Percentiles rank a stretch among this genome's conserved stretches.
phyloP scores from a whole-genome alignment of 2,797 vertebrate species.

The Lithobates pipiens region DNA sequence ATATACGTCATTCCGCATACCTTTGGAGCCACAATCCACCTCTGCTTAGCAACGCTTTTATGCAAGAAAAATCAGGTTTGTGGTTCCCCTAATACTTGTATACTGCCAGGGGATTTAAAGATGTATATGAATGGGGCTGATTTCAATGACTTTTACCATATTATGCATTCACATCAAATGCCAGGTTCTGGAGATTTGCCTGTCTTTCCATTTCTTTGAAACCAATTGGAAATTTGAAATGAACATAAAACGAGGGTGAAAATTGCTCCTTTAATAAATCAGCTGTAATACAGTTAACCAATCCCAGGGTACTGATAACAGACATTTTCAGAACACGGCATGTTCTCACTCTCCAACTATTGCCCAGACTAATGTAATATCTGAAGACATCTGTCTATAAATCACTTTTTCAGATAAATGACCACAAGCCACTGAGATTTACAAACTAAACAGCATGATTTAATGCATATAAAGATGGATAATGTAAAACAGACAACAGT shows the following conservation, averaged over 20 bases:
- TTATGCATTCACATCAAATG: not conserved
- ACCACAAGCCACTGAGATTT: slow-evolving; percentile 13
- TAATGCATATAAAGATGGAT: slow-evolving; percentile 8
- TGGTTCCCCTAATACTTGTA: too few species aligned
- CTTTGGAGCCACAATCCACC: too few species aligned
- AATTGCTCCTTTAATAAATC: not conserved
- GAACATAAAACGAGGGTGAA: not conserved
- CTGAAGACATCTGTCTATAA: not conserved
- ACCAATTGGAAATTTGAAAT: too few species aligned
- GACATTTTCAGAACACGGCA: not conserved
- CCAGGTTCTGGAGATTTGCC: not conserved
- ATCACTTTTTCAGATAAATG: slow-evolving; percentile 16
- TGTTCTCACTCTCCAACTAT: not conserved
- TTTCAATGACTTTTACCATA: not conserved
- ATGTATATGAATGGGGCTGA: too few species aligned
- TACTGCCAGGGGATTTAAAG: too few species aligned
- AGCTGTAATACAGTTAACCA: not conserved
- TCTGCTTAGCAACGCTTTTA: too few species aligned
- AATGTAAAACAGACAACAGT: slow-evolving; percentile 34
- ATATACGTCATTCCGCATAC: too few species aligned
- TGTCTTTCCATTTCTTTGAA: not conserved
- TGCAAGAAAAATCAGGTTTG: too few species aligned
- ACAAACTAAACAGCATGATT: slow-evolving; percentile 30
- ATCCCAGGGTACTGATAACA: not conserved
- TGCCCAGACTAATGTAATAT: not conserved